Conservation (phyloP, 2,888 invertebrate genomes). For the Drosophila diplacantha region DNA sequence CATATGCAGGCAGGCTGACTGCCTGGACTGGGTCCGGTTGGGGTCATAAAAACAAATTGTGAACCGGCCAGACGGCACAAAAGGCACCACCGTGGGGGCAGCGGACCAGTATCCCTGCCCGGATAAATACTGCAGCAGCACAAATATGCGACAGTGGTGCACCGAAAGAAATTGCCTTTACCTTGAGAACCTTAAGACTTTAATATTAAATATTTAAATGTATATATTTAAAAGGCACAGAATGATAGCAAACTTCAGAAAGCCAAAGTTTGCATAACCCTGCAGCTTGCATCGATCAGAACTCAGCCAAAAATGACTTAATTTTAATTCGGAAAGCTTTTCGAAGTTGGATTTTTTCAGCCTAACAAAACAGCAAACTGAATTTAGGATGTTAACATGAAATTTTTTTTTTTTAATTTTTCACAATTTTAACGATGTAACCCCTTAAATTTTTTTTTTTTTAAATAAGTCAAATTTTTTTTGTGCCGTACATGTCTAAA, state of each 20-base stretch:
- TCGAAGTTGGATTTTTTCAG: neutral
- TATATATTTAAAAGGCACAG: neutral
- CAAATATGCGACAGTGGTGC: conserved; percentile 54
- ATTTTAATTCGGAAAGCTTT: neutral
- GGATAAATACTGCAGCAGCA: conserved; percentile 62
- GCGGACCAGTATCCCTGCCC: conserved; percentile 26
- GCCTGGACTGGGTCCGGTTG: conserved; percentile 27
- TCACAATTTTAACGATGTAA: too few relatives aligned
- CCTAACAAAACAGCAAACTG: too few relatives aligned
- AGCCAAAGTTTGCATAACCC: too few relatives aligned
- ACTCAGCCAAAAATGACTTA: neutral
- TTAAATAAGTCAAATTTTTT: too few relatives aligned
- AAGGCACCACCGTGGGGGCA: conserved; percentile 21
- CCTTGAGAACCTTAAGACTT: neutral
- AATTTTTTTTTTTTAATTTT: too few relatives aligned
- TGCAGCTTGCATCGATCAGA: too few relatives aligned
- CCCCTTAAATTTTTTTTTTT: neutral
- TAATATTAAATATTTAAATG: neutral
- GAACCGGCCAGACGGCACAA: conserved; percentile 38
- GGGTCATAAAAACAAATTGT: conserved; percentile 65
- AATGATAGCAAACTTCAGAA: neutral
- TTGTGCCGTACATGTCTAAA: too few relatives aligned
- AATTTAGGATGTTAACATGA: too few relatives aligned
- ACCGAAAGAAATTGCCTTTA: neutral
- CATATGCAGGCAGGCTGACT: conserved; percentile 50